Evolutionary conservation across 2,888 invertebrate species (phyloP).

Genomic region (Osedax frankpressi): DNA sequence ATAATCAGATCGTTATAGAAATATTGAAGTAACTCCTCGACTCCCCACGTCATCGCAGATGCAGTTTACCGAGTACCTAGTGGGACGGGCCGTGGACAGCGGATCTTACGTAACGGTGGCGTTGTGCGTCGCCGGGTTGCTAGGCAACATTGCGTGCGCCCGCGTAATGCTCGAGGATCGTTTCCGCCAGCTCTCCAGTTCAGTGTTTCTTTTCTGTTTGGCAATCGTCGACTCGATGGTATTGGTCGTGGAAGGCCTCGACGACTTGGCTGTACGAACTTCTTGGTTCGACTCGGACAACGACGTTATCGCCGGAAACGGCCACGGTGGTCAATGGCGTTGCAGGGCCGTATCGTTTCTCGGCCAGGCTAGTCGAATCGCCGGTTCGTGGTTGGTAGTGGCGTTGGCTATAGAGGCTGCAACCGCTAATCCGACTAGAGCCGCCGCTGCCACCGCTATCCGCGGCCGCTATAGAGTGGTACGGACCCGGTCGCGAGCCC

Average conservation of each 20-base stretch:
- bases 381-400: conserved; percentile 25
- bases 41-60: too few species aligned
- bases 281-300: background rate
- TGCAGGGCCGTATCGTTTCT: conserved; percentile 23
- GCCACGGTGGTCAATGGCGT: conserved; percentile 21
- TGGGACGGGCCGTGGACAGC: background rate
- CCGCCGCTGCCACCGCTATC: too few species aligned
- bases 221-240: conserved; percentile 23
- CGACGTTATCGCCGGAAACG: conserved; percentile 16
- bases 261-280: conserved; percentile 20
- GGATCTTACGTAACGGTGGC: conserved; percentile 12
- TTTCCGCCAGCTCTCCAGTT: conserved; percentile 7
- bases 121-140: conserved; percentile 6
- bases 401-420: conserved; percentile 24
- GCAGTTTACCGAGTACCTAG: too few species aligned
- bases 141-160: conserved; percentile 17
- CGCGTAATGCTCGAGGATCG: conserved; percentile 4
- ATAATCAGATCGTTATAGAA: too few species aligned
- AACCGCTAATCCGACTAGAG: conserved; percentile 12
- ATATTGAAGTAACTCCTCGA: too few species aligned
- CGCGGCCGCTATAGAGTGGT: too few species aligned
- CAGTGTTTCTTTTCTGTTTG: conserved; percentile 17
- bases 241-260: conserved; percentile 19
- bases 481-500: conserved; percentile 17
- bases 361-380: conserved; percentile 9